These are phyloP conservation scores for Eupithecia pulchellata DNA, from an alignment of 2,888 invertebrate species.

Conservation along the genomic window DNA sequence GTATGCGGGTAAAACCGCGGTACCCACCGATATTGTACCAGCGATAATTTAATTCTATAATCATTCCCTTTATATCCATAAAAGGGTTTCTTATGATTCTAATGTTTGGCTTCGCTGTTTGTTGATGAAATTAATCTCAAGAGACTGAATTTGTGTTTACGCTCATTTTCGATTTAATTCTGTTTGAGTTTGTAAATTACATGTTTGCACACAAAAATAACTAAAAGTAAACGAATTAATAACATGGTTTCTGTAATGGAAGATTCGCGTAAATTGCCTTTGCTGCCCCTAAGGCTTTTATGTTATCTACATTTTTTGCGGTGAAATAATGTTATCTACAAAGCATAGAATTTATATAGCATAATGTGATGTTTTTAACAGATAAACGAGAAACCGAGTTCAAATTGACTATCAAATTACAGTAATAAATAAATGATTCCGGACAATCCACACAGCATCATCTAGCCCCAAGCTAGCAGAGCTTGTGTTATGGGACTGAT, in stretches of 20 bases:
- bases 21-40: neutral
- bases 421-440: no score
- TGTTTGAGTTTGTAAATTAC: slow-evolving; percentile 5
- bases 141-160: slow-evolving; percentile 25
- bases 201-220: slow-evolving; percentile 1
- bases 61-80: slow-evolving; percentile 23
- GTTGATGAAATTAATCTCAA: slow-evolving; percentile 33
- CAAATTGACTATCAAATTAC: no score
- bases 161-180: slow-evolving; percentile 8
- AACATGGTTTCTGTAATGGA: neutral
- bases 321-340: no score
- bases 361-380: no score
- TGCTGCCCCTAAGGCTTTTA: neutral
- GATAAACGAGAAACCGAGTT: no score
- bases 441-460: no score
- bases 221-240: neutral
- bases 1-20: neutral
- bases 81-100: slow-evolving; percentile 29
- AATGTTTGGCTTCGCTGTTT: slow-evolving; percentile 33
- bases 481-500: no score
- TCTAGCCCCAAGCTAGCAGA: no score
- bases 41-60: slow-evolving; percentile 12
- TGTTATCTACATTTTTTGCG: no score
- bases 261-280: neutral
- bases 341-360: no score